phyloP scores from a whole-genome alignment of 2,113 vertebrate genomes.

The Apistogramma diplotaenia region DNA sequence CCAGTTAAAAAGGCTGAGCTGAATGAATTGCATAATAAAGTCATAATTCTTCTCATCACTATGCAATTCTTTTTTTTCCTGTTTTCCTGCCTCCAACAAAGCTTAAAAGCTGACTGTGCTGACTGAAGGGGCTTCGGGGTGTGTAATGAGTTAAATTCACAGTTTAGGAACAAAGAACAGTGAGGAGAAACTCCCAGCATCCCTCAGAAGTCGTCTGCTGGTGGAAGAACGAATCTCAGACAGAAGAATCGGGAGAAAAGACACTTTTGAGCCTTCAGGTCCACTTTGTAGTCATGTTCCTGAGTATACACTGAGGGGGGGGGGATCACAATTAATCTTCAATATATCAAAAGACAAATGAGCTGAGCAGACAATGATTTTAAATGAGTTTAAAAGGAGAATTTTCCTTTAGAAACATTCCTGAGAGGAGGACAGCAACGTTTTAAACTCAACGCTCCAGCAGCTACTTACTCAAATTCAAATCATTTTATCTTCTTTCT shows the following conservation, averaged over 20 bases:
- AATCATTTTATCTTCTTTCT: slow-evolving; percentile 17
- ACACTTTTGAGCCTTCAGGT: slow-evolving; percentile 9
- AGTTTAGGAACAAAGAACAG: not conserved
- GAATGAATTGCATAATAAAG: not conserved
- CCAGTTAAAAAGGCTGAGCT: not conserved
- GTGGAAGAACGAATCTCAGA: not conserved
- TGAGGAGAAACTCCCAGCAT: not conserved
- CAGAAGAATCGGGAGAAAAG: slow-evolving; percentile 8
- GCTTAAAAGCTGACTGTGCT: not conserved
- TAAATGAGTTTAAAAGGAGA: too few species aligned
- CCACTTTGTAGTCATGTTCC: not conserved
- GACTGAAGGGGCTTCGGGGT: not conserved
- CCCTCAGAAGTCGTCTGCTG: not conserved
- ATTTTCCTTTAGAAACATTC: not conserved
- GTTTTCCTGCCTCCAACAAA: not conserved
- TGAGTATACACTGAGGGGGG: not conserved
- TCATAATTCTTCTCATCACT: not conserved
- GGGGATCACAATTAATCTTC: not conserved
- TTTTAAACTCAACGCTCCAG: not conserved
- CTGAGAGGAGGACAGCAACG: too few species aligned
- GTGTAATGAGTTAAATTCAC: not conserved
- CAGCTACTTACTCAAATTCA: slow-evolving; percentile 21
- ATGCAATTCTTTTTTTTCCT: not conserved
- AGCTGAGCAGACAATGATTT: not conserved
- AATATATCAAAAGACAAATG: not conserved